phyloP scores from a whole-genome alignment of 2,888 invertebrate species.

The Allolobophora icterica region DNA sequence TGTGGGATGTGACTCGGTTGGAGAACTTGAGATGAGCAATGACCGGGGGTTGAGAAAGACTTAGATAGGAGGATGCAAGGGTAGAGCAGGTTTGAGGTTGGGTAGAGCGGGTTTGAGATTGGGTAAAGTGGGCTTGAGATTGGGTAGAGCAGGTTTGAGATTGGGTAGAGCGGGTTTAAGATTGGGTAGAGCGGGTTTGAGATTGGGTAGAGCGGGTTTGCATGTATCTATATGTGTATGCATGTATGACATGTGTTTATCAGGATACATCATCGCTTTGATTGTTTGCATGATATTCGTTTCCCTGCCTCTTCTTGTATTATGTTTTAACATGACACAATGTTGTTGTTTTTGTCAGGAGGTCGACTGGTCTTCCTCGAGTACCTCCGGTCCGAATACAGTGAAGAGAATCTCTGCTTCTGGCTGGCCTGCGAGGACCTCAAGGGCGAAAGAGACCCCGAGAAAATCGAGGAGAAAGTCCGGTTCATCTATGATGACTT shows the following conservation, averaged over 20 bases:
- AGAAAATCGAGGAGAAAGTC: slow-evolving; percentile 94
- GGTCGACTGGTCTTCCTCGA: slow-evolving; percentile 93
- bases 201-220: too few relatives aligned
- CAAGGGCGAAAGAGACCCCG: slow-evolving; percentile 89
- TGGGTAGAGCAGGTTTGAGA: too few relatives aligned
- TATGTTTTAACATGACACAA: neutral
- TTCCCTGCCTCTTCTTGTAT: neutral
- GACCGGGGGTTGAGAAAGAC: too few relatives aligned
- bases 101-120: too few relatives aligned
- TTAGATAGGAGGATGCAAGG: too few relatives aligned
- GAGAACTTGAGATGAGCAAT: too few relatives aligned
- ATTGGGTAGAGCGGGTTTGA: too few relatives aligned
- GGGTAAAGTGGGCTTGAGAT: too few relatives aligned
- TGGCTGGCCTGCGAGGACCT: slow-evolving; percentile 98
- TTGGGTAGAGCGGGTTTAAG: too few relatives aligned
- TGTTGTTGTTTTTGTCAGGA: slow-evolving; percentile 68
- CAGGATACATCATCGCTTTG: neutral
- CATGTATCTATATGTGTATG: neutral
- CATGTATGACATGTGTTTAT: neutral
- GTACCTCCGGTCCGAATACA: slow-evolving; percentile 95
- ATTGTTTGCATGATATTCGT: neutral
- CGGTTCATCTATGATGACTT: slow-evolving; percentile 98
- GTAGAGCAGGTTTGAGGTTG: too few relatives aligned
- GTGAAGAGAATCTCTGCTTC: slow-evolving; percentile 97
- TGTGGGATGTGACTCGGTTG: too few relatives aligned